Conservation (phyloP, 2,113 vertebrate genomes). For the Oryzias celebensis region DNA sequence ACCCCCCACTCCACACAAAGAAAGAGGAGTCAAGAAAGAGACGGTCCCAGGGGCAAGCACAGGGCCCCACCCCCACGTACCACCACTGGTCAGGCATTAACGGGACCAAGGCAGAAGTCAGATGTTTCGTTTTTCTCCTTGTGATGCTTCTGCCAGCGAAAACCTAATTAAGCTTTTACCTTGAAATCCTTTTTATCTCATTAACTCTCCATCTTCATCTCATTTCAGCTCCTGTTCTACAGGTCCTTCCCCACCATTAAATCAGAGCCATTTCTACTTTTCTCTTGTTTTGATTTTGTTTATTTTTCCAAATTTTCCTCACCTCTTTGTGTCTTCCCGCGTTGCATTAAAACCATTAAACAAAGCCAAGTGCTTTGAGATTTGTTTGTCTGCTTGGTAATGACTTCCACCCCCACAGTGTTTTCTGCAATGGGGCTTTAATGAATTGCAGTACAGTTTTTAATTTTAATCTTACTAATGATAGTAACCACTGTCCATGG, state of each 20-base stretch:
- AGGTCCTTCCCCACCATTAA: background rate
- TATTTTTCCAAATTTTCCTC: background rate
- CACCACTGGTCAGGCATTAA: too few relatives aligned
- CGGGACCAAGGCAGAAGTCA: background rate
- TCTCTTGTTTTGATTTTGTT: background rate
- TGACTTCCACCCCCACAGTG: conserved; percentile 12
- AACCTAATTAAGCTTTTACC: conserved; percentile 4
- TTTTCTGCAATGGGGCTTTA: conserved; percentile 16
- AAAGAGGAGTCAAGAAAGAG: too few relatives aligned
- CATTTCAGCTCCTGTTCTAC: background rate
- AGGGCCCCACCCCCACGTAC: too few relatives aligned
- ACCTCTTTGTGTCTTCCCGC: conserved; percentile 6
- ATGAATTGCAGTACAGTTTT: conserved; percentile 10
- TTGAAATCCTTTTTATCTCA: background rate
- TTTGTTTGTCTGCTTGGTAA: conserved; percentile 14
- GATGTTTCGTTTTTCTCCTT: background rate
- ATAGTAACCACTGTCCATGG: background rate
- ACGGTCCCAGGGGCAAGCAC: too few relatives aligned
- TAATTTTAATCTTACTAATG: too few relatives aligned
- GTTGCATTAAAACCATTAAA: background rate
- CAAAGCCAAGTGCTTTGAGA: background rate
- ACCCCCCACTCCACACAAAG: too few relatives aligned
- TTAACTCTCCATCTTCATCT: background rate
- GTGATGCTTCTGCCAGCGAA: background rate
- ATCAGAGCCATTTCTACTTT: background rate